Evolutionary conservation across 1,140 invertebrate genomes (phyloP), one percentile per base, ranked within the genome.

Genomic region (Drosophila saltans): DNA sequence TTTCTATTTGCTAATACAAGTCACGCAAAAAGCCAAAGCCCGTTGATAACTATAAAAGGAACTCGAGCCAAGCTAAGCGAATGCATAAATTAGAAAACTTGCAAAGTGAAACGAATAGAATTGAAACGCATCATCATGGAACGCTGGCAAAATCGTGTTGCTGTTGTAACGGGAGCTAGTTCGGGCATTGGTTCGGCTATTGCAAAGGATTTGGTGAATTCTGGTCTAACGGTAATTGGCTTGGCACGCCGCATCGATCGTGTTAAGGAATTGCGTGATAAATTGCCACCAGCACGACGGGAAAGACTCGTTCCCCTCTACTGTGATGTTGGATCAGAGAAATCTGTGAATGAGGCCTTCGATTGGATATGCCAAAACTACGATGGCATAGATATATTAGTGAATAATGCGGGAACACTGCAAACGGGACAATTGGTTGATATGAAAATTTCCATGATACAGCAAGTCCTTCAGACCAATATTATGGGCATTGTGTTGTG

Each of bases 131-230:
- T 10, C 8, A 52, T 62, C 24, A 96, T 96, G 96, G 95, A 96
- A 28, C 93, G 94, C 21, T 96, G 95, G 95, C 69, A 66, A 1
- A 95, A 94, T 62, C 94, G 94, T 68, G 94, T 95, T 0, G 96
- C 95, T 1, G 93, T 97, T 10, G 94, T 97, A 11, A 96, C 96
- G 0, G 96, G 95, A 0, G 95, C 96, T 0, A 96, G 95, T 69
- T 92, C 93, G 1, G 96, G 96, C 0, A 96, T 97, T 24, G 96
- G 96, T 0, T 93, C 94, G 0, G 94, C 93, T 1, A 92, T 95
- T n/a, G 93, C 93, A 10, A 88, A 93, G 71, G 78, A 91, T 2
- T 89, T 97, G 6, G 94, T 94, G 0, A 86, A 93, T 28, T 86
- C 93, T 26, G 96, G 96, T 2, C 81, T 97, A 60, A 93, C 92